Evolutionary conservation across 2,113 vertebrate genomes (phyloP), one percentile per base, ranked within the genome.

Genomic region (Corydoras sp.): DNA sequence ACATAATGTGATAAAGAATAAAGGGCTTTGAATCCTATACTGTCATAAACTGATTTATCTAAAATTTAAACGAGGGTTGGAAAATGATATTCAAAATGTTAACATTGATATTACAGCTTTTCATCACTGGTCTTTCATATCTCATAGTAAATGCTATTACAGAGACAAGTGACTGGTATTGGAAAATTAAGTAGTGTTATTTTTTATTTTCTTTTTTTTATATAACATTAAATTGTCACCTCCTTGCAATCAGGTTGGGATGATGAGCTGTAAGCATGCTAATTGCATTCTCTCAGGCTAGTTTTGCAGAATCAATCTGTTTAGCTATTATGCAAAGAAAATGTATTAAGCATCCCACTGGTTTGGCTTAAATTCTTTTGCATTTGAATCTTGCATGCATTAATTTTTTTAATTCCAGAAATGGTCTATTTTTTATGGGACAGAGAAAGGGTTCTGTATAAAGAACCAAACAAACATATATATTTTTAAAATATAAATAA

Each of bases 231-330:
- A 56, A 65, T 61, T 54, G 61, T 54, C 67, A 69, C 49, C 51
- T 61, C 53, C 18, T 24, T 72, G 59, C 53, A 73, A 70, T 74
- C 67, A 74, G 62, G 65, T 73, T 64, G 72, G 32, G 58, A 64
- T 61, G 63, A 71, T 63, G 65, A 64, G 35, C 55, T 59, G 64
- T 61, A 69, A 64, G 67, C 10, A 53, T 54, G 71, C 68, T 81
- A 81, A 78, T 76, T 81, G 64, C 68, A 66, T 81, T 77, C 63
- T 76, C 54, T 74, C 60, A 60, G 72, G 69, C 63, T 76, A 65
- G 43, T 66, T 71, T 72, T 71, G 59, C 71, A 63, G 69, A 69
- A 64, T 65, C 70, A 70, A 74, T 74, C 74, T 62, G 48, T 71
- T 70, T 59, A 53, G 63, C 67, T 63, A 63, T 76, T 66, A 64